These are phyloP conservation scores for Melinopterus prodromus DNA, from an alignment of 2,888 invertebrate species.

Conservation along the genomic window DNA sequence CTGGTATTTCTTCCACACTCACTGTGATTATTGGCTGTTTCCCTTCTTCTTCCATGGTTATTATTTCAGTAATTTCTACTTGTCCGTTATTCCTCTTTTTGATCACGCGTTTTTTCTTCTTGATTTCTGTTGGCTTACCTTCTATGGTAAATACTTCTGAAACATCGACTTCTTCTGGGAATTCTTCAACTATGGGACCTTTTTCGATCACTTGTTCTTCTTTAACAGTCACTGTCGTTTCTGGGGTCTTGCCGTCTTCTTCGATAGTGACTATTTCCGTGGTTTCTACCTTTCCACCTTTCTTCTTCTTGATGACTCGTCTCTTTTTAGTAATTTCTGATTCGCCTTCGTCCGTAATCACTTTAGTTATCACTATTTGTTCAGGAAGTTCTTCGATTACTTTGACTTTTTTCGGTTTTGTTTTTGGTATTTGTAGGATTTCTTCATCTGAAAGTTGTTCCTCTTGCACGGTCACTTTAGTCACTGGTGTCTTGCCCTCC, in stretches of 20 bases:
- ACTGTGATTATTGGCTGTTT: too few relatives aligned
- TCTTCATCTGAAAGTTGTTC: constrained; percentile 43
- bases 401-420: constrained; percentile 39
- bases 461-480: constrained; percentile 50
- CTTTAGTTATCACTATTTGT: constrained; percentile 42
- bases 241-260: constrained; percentile 44
- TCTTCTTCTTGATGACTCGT: constrained; percentile 57
- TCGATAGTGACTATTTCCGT: constrained; percentile 56
- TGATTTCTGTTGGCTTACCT: too few relatives aligned
- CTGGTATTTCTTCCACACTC: too few relatives aligned
- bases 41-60: too few relatives aligned
- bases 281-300: constrained; percentile 55
- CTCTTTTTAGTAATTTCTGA: constrained; percentile 55
- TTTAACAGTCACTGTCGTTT: constrained; percentile 47
- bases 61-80: too few relatives aligned
- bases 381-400: constrained; percentile 48
- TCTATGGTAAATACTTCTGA: too few relatives aligned
- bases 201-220: constrained; percentile 40
- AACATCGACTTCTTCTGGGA: too few relatives aligned
- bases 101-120: too few relatives aligned
- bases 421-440: constrained; percentile 38
- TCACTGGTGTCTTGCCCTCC: constrained; percentile 49
- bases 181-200: constrained; percentile 42
- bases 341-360: constrained; percentile 42
- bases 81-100: too few relatives aligned